These are phyloP conservation scores for Bombus polaris DNA, from an alignment of 1,140 invertebrate species.

Conservation along the genomic window DNA sequence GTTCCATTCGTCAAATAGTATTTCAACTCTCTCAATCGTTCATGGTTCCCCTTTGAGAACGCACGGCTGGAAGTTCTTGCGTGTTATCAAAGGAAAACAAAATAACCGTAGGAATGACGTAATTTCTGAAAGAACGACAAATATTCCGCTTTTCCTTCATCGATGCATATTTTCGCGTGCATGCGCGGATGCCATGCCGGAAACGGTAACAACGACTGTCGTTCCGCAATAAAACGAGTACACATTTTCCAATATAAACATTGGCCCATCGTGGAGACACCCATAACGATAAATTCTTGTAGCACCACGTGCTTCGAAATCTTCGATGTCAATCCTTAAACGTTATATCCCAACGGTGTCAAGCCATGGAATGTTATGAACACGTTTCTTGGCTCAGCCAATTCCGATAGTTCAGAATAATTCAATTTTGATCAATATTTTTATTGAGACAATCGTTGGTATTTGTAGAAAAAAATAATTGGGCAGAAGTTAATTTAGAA, in stretches of 20 bases:
- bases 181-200: background rate
- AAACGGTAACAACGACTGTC: conserved; percentile 1
- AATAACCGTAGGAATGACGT: background rate
- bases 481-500: too few relatives aligned
- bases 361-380: background rate
- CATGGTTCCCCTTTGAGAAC: background rate
- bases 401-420: background rate
- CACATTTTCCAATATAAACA: conserved; percentile 39
- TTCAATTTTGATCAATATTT: background rate
- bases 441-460: background rate
- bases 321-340: background rate
- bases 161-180: conserved; percentile 5
- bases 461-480: background rate
- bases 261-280: background rate
- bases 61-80: background rate
- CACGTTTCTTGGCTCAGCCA: too few relatives aligned
- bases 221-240: background rate
- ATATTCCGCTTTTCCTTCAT: background rate
- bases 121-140: conserved; percentile 19
- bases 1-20: background rate
- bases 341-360: background rate
- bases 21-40: background rate
- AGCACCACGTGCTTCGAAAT: background rate
- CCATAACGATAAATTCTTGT: conserved; percentile 22
- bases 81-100: background rate